Evolutionary conservation across 2,113 vertebrate genomes (phyloP).

Genomic region (Macrotis lagotis): DNA sequence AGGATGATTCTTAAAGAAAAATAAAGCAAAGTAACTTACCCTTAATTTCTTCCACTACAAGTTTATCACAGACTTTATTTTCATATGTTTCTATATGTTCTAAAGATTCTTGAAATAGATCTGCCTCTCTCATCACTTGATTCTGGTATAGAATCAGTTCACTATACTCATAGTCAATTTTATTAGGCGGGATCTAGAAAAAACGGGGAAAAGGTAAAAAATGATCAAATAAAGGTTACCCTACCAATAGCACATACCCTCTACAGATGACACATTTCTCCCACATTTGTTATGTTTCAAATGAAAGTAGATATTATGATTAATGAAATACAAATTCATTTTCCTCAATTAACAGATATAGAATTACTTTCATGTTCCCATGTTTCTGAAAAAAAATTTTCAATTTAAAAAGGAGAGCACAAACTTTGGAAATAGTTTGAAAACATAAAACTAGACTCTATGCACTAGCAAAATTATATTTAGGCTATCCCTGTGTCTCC

Average conservation of each 20-base stretch:
- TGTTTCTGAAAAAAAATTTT: not conserved
- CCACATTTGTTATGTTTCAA: not conserved
- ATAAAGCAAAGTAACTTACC: slow-evolving; percentile 75
- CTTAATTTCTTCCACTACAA: slow-evolving; percentile 87
- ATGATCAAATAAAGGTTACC: slow-evolving; percentile 42
- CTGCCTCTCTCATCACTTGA: slow-evolving; percentile 88
- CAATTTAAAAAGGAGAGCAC: not conserved
- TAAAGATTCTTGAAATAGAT: slow-evolving; percentile 86
- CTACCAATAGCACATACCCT: slow-evolving; percentile 7
- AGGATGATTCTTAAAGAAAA: slow-evolving; percentile 19
- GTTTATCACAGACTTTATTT: slow-evolving; percentile 88
- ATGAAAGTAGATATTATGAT: not conserved
- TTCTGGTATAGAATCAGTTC: slow-evolving; percentile 88
- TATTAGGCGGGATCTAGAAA: slow-evolving; percentile 84
- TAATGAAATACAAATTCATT: not conserved
- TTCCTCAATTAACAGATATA: not conserved
- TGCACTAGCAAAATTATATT: not conserved
- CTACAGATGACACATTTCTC: not conserved
- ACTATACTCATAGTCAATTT: slow-evolving; percentile 88
- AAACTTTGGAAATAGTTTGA: not conserved
- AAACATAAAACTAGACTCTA: not conserved
- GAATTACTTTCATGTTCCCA: not conserved
- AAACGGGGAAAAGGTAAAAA: slow-evolving; percentile 38
- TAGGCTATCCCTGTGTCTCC: not conserved
- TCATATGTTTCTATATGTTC: slow-evolving; percentile 86